These are phyloP conservation scores for Palaemon carinicauda DNA, from an alignment of 1,140 invertebrate genomes.

Conservation along the genomic window DNA sequence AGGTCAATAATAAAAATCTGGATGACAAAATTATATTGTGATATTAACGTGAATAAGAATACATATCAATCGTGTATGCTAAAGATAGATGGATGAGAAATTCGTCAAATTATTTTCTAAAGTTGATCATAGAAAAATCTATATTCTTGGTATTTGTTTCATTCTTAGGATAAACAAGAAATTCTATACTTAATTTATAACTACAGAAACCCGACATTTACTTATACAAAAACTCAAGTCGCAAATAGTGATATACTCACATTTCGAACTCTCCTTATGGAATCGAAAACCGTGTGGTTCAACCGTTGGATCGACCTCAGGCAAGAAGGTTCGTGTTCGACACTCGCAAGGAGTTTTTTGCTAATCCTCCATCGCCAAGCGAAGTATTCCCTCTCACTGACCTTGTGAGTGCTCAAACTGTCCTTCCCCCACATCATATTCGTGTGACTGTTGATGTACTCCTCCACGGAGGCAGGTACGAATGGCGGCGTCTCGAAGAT, in stretches of 20 bases:
- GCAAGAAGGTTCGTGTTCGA: constrained; percentile 20
- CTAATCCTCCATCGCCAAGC: constrained; percentile 29
- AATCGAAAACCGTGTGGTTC: not conserved
- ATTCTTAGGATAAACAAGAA: not conserved
- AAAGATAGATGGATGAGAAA: too few relatives aligned
- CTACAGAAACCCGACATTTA: not conserved
- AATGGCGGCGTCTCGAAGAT: not conserved
- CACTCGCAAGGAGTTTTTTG: not conserved
- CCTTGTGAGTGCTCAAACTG: constrained; percentile 18
- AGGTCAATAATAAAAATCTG: not conserved
- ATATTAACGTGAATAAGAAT: not conserved
- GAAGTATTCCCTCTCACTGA: constrained; percentile 9
- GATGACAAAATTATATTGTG: not conserved
- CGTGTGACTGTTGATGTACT: constrained; percentile 6
- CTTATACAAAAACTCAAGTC: not conserved
- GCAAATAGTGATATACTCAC: not conserved
- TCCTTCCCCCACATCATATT: not conserved
- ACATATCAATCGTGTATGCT: too few relatives aligned
- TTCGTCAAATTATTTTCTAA: too few relatives aligned
- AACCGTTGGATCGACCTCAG: not conserved
- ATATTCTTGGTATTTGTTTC: too few relatives aligned
- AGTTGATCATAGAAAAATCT: too few relatives aligned
- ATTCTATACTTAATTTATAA: not conserved
- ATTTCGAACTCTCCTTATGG: not conserved
- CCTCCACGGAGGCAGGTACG: not conserved